Conservation (phyloP, 2,113 vertebrate genomes). For the Zosterops pallidus region DNA sequence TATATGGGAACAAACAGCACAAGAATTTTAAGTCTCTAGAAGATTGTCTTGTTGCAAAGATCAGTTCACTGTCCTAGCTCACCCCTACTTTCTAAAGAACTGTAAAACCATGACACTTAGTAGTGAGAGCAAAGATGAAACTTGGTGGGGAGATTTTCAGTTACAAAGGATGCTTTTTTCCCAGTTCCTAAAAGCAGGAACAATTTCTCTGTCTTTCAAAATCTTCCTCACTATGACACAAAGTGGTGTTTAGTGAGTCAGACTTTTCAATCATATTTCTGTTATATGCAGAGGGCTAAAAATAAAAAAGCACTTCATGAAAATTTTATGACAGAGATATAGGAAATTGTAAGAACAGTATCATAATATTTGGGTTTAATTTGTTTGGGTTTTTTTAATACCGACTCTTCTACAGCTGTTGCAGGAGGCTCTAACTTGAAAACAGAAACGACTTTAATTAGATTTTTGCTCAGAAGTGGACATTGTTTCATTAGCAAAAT, state of each 20-base stretch:
- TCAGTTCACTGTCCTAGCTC: background rate
- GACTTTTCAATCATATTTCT: background rate
- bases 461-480: background rate
- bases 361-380: background rate
- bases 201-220: background rate
- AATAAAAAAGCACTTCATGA: background rate
- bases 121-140: background rate
- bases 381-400: background rate
- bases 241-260: background rate
- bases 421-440: background rate
- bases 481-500: background rate
- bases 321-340: background rate
- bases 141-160: background rate
- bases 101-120: background rate
- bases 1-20: background rate
- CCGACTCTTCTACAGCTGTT: background rate
- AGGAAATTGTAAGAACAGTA: background rate
- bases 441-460: background rate
- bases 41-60: background rate
- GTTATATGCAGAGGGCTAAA: background rate
- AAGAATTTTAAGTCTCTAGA: background rate
- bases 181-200: background rate
- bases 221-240: background rate
- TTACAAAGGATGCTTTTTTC: background rate
- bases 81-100: background rate